These are phyloP conservation scores for Takifugu rubripes DNA, from an alignment of 2,797 vertebrate species.

Conservation along the genomic window DNA sequence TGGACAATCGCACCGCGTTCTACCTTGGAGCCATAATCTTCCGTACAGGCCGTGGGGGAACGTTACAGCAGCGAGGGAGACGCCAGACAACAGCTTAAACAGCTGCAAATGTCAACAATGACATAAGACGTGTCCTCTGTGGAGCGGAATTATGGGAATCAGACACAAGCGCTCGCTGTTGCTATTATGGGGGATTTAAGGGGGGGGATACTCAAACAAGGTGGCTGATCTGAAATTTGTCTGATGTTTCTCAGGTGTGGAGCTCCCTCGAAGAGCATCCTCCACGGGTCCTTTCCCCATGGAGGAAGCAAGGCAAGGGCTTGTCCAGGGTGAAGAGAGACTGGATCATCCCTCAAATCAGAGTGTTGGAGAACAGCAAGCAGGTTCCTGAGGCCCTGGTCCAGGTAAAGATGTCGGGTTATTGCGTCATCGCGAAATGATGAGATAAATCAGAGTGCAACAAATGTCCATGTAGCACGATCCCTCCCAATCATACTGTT, in stretches of 20 bases:
- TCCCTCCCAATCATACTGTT: no score
- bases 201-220: no score
- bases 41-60: conserved; percentile 35
- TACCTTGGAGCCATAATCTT: conserved; percentile 45
- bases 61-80: conserved; percentile 28
- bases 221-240: no score
- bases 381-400: conserved; percentile 88
- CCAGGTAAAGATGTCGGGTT: conserved; percentile 76
- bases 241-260: conserved; percentile 38
- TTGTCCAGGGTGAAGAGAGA: conserved; percentile 83
- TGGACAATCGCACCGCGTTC: conserved; percentile 42
- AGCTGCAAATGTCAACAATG: conserved; percentile 57
- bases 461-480: no score
- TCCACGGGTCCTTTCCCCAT: conserved; percentile 63
- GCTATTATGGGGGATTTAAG: no score
- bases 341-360: conserved; percentile 97
- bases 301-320: conserved; percentile 55
- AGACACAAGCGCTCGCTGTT: background rate
- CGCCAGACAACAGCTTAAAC: conserved; percentile 34
- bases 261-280: conserved; percentile 36
- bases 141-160: conserved; percentile 20
- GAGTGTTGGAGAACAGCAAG: conserved; percentile 90
- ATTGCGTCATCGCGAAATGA: no score
- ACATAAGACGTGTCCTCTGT: conserved; percentile 39
- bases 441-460: no score